Evolutionary conservation across 2,888 invertebrate genomes (phyloP), one percentile per base, ranked within the genome.

Genomic region (Agonopterix alstromeriana): DNA sequence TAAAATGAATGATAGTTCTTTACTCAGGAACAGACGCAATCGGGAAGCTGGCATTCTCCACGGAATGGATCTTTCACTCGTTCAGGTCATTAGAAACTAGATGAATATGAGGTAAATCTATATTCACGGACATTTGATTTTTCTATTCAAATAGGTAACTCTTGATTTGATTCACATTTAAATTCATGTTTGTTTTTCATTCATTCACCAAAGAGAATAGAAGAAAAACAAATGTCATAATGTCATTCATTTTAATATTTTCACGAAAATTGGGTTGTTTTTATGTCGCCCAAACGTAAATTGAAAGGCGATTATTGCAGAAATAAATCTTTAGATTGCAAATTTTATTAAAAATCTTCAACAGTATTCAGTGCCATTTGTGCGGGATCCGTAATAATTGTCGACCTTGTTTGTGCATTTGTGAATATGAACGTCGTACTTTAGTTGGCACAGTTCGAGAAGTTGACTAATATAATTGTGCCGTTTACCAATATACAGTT

Each of bases 371-470:
- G 57, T 54, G 55, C 52, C 45, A 58, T 49, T 52, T 47, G 55
- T 57, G 54, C 54, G 45, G 50, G 60, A 61, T 61, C 56, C 49
- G 47, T 53, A 63, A 56, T 61, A 63, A 60, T 53, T 63, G 68
- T 69, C 79, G 82, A 79, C 81, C 82, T 86, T 85, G 80, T 71
- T 86, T 85, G 80, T 71, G 53, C 67, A 67, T 64, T 86, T 85
- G 80, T 71, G 53, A 68, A 67, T 64, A 66, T 73, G 71, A 72
- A 70, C 66, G 60, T 77, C 9, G 27, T 27, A 27, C 27, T 9
- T 38, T 38, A 78, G 73, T 78, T 76, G 64, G 63, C 71, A 77
- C 11, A 73, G 63, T 71, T 77, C 12, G 61, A 62, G 61, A 61
- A 70, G 65, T 70, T 62, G 57, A 65, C 55, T 60, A 57, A 47